Percentiles rank a stretch among this genome's conserved stretches.
phyloP scores from a whole-genome alignment of 2,113 vertebrate genomes.

The Microcebus tavaratra region DNA sequence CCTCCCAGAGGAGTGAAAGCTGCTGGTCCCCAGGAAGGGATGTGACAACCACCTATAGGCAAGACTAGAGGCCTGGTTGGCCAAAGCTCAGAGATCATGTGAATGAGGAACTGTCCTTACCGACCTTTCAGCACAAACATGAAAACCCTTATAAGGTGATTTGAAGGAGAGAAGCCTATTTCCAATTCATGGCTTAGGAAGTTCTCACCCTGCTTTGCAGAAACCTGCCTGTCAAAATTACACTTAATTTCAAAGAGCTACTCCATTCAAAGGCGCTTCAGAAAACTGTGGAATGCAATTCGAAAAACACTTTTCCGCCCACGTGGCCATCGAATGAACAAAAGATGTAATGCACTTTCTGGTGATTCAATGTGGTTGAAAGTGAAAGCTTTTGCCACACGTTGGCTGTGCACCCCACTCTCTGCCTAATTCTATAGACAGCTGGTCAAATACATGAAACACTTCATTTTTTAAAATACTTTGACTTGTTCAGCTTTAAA shows the following conservation, averaged over 20 bases:
- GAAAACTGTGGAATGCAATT: slow-evolving; percentile 22
- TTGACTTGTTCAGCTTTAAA: slow-evolving; percentile 22
- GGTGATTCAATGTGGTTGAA: background rate
- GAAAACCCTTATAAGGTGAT: background rate
- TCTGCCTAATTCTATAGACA: background rate
- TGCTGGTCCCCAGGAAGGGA: background rate
- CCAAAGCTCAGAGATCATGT: background rate
- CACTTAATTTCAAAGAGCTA: slow-evolving; percentile 56
- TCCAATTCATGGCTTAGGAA: slow-evolving; percentile 37
- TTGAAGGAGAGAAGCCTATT: background rate
- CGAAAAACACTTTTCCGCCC: background rate
- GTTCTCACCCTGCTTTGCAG: background rate
- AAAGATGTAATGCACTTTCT: background rate
- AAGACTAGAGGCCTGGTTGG: background rate
- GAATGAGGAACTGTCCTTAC: background rate
- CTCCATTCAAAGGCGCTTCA: slow-evolving; percentile 41
- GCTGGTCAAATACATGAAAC: background rate
- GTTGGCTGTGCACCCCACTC: rapidly evolving
- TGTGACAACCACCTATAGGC: background rate
- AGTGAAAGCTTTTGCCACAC: background rate
- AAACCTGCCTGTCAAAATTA: slow-evolving; percentile 42
- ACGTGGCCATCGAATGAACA: background rate
- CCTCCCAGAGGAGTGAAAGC: background rate
- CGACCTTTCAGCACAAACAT: background rate
- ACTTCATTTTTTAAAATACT: background rate